Conservation (phyloP, 2,888 invertebrate species). For the Cinara cedri region DNA sequence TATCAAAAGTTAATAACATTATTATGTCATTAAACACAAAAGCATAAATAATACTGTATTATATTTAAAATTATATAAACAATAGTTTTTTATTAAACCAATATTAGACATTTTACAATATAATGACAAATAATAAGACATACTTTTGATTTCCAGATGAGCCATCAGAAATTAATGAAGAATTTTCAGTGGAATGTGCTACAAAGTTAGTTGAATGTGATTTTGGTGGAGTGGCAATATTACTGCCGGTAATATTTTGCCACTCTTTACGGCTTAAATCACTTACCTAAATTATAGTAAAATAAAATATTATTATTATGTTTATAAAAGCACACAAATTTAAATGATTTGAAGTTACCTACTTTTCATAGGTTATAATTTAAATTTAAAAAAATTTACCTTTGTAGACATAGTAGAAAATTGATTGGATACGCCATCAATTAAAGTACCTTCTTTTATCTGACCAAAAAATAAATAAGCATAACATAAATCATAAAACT, state of each 20-base stretch:
- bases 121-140: neutral
- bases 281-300: constrained; percentile 66
- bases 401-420: constrained; percentile 71
- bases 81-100: too few relatives aligned
- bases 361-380: neutral
- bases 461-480: constrained; percentile 62
- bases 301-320: neutral
- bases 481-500: constrained; percentile 25
- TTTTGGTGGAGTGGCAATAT: constrained; percentile 63
- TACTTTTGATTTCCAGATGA: constrained; percentile 46
- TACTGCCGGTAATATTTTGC: constrained; percentile 69
- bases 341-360: neutral
- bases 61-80: too few relatives aligned
- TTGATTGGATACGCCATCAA: constrained; percentile 71
- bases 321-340: neutral
- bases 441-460: constrained; percentile 74
- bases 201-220: constrained; percentile 55
- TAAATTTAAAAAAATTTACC: constrained; percentile 64
- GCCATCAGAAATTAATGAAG: constrained; percentile 60
- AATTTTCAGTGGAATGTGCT: constrained; percentile 60
- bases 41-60: too few relatives aligned
- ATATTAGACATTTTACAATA: too few relatives aligned
- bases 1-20: too few relatives aligned
- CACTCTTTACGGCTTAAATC: constrained; percentile 74
- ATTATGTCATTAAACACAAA: too few relatives aligned